Base-by-base conservation (phyloP, 2,888 invertebrate genomes). In the Busseola fusca region DNA sequence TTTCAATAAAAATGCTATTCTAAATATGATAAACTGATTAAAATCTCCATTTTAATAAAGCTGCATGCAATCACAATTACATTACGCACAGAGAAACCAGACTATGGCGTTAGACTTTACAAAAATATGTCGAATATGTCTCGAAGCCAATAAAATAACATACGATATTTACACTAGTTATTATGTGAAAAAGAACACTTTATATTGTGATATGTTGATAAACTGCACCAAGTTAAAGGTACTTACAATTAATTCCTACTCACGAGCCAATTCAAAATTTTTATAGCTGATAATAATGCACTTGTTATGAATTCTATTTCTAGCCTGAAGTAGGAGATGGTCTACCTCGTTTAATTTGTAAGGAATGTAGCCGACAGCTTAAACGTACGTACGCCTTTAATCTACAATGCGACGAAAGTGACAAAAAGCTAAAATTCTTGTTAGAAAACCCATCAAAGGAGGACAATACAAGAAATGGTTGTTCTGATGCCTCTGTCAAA, bases 211-310 rank as follows among this genome's bases (percentile, higher is more conserved):
- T 78, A 94, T 95, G 93, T 78, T 95, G 45, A 85, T 89, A 34
- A 86, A 83, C 66, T 95, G 93, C 77, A 95, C 95, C 45, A 93
- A 92, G 88, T 72, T 94, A 37, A 92, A 91, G 91, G 95, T 95
- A 89, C 68, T 72, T 79, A 60, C 3, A 3, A 52, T 78, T 60
- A n/a, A 34, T 52, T 45, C 10, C 1, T 30, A 25, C 45, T 10
- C 3, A 12, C 0, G 50, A 34, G 3, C 12, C 50, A 1, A 0
- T 6, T 62, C 18, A 42, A 56, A 42, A 59, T 25, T 10, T 27
- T 27, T 21, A 27, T 2, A 40, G 10, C 21, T 30, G 25, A 56
- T 3, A 64, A 56, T 48, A 50, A 72, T 50, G 14, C 18, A 45
- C 21, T 69, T 60, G 16, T 64, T 71, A 64, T 66, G 52, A 64